Base-by-base conservation (phyloP, 1,140 invertebrate species). In the Charaxes varanes region DNA sequence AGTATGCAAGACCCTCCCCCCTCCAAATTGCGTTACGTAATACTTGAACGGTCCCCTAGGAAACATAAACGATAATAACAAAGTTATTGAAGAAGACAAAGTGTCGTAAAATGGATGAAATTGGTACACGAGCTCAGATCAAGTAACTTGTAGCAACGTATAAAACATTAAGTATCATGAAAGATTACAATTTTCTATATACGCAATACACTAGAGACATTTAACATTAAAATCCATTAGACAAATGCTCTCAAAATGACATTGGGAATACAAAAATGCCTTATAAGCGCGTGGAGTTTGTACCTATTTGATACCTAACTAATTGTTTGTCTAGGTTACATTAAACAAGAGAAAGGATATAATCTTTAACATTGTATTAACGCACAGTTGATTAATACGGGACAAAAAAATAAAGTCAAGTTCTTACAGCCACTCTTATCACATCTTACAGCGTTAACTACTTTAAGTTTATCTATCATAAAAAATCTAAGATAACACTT, bases 391-490 rank as follows among this genome's bases (percentile, higher is more conserved):
- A 31, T 31, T 37, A 33, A 28, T 38, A 10, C 3, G 19, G 23
- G 17, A 14, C 30, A 35, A 35, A 8, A 38, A 46, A 46, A 14
- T 24, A 38, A 54, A 61, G 52, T 53, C 44, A 72, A 65, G 50
- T 56, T 58, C 60, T 71, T 77, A 80, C 79, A 83, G 76, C 76
- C 79, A 71, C 73, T 66, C 71, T 83, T 83, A 80, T 79, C 76
- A 80, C 76, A 82, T 69, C 68, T 65, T 60, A 79, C 64, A 77
- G 60, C 61, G 42, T 71, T 61, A 77, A 46, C 61, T 64, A 65
- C 62, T 69, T n/a, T n/a, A n/a, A 70, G 46, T 70, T 63, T 53
- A 55, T 72, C 67, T 80, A 78, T 51, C 45, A 77, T 83, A 83
- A 74, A 83, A 83, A 83, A 83, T 80, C 79, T 83, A 83, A 67